Conservation (phyloP, 1,140 invertebrate genomes). For the Drosophila fuyamai region DNA sequence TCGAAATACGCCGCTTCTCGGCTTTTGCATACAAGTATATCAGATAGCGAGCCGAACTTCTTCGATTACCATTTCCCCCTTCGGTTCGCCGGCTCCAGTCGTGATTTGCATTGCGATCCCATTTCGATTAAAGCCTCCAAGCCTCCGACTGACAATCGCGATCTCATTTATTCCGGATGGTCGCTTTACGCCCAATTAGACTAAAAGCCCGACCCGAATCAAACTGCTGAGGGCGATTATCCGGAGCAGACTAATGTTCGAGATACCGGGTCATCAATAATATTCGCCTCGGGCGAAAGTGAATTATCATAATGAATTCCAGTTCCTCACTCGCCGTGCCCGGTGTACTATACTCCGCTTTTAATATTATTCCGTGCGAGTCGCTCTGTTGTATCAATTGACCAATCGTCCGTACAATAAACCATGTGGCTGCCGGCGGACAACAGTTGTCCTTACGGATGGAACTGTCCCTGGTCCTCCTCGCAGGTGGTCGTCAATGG, state of each 20-base stretch:
- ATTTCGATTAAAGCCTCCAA: conserved; percentile 33
- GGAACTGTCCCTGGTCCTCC: conserved; percentile 40
- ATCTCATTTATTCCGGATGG: conserved; percentile 48
- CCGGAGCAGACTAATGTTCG: conserved; percentile 28
- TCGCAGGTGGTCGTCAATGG: conserved; percentile 63
- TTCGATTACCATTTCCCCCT: conserved; percentile 30
- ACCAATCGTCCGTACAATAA: conserved; percentile 2
- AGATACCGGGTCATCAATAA: conserved; percentile 43
- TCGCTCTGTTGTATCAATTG: conserved; percentile 10
- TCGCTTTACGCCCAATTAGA: conserved; percentile 69
- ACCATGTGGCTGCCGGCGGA: conserved; percentile 47
- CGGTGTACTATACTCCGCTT: conserved; percentile 26
- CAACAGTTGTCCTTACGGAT: conserved; percentile 42
- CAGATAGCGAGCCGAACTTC: conserved; percentile 11
- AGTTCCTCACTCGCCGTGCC: conserved; percentile 29
- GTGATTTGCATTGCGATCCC: conserved; percentile 26
- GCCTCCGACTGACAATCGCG: conserved; percentile 11
- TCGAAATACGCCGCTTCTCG: conserved; percentile 10
- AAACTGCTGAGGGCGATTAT: conserved; percentile 30
- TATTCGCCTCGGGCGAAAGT: conserved; percentile 44
- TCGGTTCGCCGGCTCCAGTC: not conserved
- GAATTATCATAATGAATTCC: conserved; percentile 75
- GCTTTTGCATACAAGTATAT: conserved; percentile 17
- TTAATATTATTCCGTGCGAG: conserved; percentile 15
- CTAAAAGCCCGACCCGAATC: conserved; percentile 62